These are phyloP conservation scores for Neoseiulus cucumeris DNA, from an alignment of 1,140 invertebrate genomes.

Conservation along the genomic window DNA sequence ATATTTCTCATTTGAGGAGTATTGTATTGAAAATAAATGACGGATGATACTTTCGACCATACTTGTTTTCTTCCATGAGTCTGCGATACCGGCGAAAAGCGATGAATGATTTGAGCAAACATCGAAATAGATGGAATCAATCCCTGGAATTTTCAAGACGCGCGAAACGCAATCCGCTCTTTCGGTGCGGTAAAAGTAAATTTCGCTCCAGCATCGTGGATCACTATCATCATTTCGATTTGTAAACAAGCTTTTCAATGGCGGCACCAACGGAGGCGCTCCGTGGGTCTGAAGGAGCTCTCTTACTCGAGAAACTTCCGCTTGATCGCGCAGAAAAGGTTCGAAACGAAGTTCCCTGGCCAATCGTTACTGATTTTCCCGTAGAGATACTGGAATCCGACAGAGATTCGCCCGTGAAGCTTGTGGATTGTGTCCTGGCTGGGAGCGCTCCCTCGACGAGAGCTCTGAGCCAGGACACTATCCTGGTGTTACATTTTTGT, in stretches of 20 bases:
- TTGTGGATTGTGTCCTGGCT: neutral
- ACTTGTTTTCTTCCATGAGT: too few species aligned
- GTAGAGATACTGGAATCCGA: neutral
- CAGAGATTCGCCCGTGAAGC: neutral
- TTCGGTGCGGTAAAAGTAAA: too few species aligned
- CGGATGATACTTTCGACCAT: too few species aligned
- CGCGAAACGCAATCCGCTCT: too few species aligned
- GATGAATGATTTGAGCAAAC: too few species aligned
- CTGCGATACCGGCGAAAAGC: too few species aligned
- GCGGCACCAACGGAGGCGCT: neutral
- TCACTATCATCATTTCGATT: neutral
- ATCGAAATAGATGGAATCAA: too few species aligned
- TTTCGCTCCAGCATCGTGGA: neutral
- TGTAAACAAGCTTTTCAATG: neutral
- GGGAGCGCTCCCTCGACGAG: neutral
- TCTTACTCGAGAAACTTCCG: neutral
- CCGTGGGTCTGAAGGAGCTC: neutral
- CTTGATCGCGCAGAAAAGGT: neutral
- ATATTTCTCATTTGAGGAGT: too few species aligned
- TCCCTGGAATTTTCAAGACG: too few species aligned
- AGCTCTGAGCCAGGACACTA: neutral
- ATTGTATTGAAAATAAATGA: too few species aligned
- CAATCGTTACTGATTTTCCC: neutral
- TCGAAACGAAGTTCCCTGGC: neutral
- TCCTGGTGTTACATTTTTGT: neutral